Evolutionary conservation across 2,888 invertebrate species (phyloP).

Genomic region (Phaonia tiefii): DNA sequence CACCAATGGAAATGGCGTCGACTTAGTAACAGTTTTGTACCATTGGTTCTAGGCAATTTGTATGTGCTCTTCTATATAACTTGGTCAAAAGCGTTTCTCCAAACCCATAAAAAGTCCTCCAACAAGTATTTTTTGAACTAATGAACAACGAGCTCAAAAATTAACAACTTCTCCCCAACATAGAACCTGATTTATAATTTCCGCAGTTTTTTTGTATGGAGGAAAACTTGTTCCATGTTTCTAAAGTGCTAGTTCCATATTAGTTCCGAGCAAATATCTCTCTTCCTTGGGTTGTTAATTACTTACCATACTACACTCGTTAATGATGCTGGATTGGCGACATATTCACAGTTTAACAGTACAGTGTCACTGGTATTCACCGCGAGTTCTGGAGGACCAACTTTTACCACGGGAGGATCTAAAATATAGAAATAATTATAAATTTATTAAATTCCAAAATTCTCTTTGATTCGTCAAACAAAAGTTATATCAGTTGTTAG

Average conservation of each 20-base stretch:
- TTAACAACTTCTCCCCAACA: too few species aligned
- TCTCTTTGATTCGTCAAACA: not conserved
- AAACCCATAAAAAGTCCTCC: too few species aligned
- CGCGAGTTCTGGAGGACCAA: slow-evolving; percentile 88
- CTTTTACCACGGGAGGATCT: slow-evolving; percentile 93
- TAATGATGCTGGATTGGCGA: slow-evolving; percentile 92
- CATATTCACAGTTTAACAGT: slow-evolving; percentile 89
- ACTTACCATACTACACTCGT: slow-evolving; percentile 88
- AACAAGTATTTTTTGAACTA: too few species aligned
- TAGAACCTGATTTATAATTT: not conserved
- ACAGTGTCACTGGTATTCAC: slow-evolving; percentile 89
- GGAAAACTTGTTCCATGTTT: too few species aligned
- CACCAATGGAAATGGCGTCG: too few species aligned
- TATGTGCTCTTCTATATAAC: too few species aligned
- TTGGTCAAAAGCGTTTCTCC: too few species aligned
- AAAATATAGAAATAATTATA: slow-evolving; percentile 9
- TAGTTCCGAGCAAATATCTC: not conserved
- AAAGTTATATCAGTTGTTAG: not conserved
- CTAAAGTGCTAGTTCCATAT: not conserved
- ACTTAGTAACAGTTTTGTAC: too few species aligned
- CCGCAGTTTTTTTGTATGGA: too few species aligned
- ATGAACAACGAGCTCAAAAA: too few species aligned
- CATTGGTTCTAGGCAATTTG: too few species aligned
- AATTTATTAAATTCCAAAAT: slow-evolving; percentile 12
- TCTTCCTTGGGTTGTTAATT: too few species aligned